These are phyloP conservation scores for Cichlasoma orientale DNA, from an alignment of 2,797 vertebrate species.

Conservation along the genomic window DNA sequence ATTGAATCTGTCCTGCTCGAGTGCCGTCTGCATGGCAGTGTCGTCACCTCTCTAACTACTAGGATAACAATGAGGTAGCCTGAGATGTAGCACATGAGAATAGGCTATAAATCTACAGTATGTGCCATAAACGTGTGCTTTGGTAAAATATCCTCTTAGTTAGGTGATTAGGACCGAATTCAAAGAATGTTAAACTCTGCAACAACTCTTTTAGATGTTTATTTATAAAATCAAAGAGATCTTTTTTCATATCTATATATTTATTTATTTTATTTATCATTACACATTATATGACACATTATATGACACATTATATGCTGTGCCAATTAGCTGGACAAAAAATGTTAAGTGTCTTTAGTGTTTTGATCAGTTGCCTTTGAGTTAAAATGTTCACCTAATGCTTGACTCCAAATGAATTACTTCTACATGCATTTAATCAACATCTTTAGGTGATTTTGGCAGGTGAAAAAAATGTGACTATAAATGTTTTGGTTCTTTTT, in stretches of 20 bases:
- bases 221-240: neutral
- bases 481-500: neutral
- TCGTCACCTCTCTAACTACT: conserved; percentile 49
- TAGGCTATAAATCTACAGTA: conserved; percentile 12
- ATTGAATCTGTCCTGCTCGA: conserved; percentile 69
- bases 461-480: neutral
- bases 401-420: neutral
- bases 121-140: conserved; percentile 24
- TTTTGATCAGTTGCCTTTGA: too few relatives aligned
- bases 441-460: neutral
- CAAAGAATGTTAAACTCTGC: neutral
- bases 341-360: too few relatives aligned
- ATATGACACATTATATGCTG: too few relatives aligned
- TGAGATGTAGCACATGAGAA: conserved; percentile 13
- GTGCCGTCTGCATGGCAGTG: conserved; percentile 44
- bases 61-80: conserved; percentile 57
- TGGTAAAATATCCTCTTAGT: neutral
- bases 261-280: too few relatives aligned
- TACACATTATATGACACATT: too few relatives aligned
- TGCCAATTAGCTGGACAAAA: too few relatives aligned
- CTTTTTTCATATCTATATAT: too few relatives aligned
- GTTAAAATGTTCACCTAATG: neutral
- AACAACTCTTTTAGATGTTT: neutral
- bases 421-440: neutral
- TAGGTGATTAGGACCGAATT: too few relatives aligned